A percentile compares a stretch with the other conserved stretches of the same genome.
Evolutionary conservation across 2,113 vertebrate genomes (phyloP).

Genomic region (Lycaon pictus): DNA sequence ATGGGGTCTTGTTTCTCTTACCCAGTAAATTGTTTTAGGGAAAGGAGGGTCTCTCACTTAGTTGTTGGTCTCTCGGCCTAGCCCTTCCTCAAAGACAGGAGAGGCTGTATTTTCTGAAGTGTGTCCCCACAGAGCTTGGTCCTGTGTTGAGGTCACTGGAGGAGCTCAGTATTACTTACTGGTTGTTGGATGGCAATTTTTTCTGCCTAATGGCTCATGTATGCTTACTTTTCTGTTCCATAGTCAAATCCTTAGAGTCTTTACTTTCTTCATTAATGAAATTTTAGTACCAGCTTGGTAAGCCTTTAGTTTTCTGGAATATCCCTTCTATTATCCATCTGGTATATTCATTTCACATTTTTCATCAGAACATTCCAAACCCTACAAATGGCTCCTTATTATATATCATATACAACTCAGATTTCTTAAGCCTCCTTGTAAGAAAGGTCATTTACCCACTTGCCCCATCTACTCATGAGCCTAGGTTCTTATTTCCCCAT

Average conservation of each 20-base stretch:
- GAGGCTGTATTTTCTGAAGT: neutral
- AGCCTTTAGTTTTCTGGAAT: neutral
- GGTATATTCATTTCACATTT: neutral
- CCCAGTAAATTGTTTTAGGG: neutral
- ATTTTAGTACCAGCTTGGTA: neutral
- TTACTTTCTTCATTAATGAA: neutral
- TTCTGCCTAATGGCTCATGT: neutral
- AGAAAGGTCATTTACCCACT: neutral
- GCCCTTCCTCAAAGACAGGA: neutral
- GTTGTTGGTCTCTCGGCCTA: neutral
- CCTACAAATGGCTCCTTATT: neutral
- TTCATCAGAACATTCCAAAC: neutral
- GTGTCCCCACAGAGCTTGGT: neutral
- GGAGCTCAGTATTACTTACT: neutral
- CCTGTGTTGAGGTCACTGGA: neutral
- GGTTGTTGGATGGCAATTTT: neutral
- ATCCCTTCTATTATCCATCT: neutral
- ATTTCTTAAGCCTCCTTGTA: neutral
- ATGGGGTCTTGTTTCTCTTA: neutral
- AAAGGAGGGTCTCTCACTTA: neutral
- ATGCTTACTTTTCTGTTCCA: constrained; percentile 27
- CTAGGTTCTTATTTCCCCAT: neutral
- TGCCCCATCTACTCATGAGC: neutral
- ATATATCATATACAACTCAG: neutral
- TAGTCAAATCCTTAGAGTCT: neutral